Percentiles rank a stretch among this genome's conserved stretches.
phyloP scores from a whole-genome alignment of 2,888 invertebrate species.

The Ennomos quercinarius region DNA sequence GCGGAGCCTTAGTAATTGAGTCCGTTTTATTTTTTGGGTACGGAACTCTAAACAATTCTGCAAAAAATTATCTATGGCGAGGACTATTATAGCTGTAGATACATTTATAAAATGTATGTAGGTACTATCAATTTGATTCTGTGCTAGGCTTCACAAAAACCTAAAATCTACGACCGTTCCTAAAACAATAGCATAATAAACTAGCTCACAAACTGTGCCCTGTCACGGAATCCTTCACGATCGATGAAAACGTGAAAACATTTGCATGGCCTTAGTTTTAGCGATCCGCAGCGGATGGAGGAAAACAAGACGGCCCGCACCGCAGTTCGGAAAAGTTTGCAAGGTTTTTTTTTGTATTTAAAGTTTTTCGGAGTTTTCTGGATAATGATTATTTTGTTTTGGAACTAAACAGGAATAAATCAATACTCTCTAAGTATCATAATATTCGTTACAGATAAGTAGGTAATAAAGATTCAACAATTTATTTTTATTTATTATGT shows the following conservation, averaged over 20 bases:
- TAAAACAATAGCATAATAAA: slow-evolving; percentile 54
- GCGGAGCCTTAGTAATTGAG: no score
- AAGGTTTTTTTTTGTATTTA: slow-evolving; percentile 23
- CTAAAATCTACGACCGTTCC: slow-evolving; percentile 50
- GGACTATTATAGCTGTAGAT: no score
- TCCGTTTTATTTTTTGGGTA: no score
- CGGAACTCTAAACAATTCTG: no score
- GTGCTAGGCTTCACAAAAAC: slow-evolving; percentile 32
- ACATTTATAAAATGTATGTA: no score
- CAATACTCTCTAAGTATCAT: not conserved
- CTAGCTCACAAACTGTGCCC: slow-evolving; percentile 54
- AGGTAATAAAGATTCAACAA: no score
- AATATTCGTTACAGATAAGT: no score
- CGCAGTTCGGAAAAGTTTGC: slow-evolving; percentile 8
- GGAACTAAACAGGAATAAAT: slow-evolving; percentile 8
- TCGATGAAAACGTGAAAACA: slow-evolving; percentile 54
- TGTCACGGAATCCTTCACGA: slow-evolving; percentile 63
- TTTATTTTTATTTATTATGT: no score
- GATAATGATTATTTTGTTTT: slow-evolving; percentile 12
- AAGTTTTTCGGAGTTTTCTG: slow-evolving; percentile 10
- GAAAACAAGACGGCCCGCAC: slow-evolving; percentile 11
- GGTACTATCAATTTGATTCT: not conserved
- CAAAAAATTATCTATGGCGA: not conserved
- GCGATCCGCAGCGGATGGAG: slow-evolving; percentile 31
- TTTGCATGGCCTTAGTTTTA: slow-evolving; percentile 54